phyloP scores from a whole-genome alignment of 2,113 vertebrate species.

The Podarcis muralis region DNA sequence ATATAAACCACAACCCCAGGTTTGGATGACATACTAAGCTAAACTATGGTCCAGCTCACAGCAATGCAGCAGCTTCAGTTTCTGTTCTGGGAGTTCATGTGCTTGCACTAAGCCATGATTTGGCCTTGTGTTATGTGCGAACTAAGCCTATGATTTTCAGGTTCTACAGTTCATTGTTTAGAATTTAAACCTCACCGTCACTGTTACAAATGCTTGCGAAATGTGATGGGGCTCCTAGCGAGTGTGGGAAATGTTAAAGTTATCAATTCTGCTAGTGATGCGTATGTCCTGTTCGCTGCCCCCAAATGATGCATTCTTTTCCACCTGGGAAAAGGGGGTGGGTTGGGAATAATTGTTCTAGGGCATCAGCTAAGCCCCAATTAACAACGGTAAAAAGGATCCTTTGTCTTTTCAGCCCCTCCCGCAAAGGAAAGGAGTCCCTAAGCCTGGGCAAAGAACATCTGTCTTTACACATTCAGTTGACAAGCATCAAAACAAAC shows the following conservation, averaged over 20 bases:
- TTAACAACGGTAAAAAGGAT: constrained; percentile 40
- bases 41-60: too few species aligned
- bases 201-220: background rate
- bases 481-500: constrained; percentile 74
- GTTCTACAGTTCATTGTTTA: background rate
- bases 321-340: background rate
- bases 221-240: constrained; percentile 33
- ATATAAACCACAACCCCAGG: too few species aligned
- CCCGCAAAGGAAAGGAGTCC: constrained; percentile 37
- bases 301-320: constrained; percentile 8
- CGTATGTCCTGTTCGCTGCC: constrained; percentile 26
- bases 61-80: too few species aligned
- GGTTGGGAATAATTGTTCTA: constrained; percentile 37
- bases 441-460: constrained; percentile 63
- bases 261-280: constrained; percentile 5
- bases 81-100: too few species aligned
- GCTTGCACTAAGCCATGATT: too few species aligned
- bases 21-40: too few species aligned
- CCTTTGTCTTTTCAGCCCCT: constrained; percentile 22
- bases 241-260: background rate
- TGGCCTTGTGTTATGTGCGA: too few species aligned
- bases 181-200: background rate
- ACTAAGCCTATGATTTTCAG: too few species aligned
- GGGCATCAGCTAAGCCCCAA: constrained; percentile 32
- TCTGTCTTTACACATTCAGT: constrained; percentile 75